These are phyloP conservation scores for Alligator sinensis DNA, from an alignment of 2,113 vertebrate genomes.

Conservation along the genomic window DNA sequence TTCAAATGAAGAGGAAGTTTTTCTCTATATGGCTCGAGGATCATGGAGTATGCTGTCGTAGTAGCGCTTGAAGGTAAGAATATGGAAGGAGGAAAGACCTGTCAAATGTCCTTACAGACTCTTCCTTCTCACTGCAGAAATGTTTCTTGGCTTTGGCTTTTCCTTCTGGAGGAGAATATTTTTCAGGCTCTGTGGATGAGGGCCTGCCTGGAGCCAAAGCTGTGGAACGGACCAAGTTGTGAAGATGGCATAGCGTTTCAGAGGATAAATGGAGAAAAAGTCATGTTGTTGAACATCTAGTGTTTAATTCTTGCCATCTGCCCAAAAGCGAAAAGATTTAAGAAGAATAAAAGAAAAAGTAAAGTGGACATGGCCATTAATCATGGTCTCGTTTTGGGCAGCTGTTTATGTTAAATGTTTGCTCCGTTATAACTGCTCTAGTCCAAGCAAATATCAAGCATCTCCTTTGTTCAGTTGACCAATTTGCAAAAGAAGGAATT, in stretches of 20 bases:
- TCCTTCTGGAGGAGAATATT: background rate
- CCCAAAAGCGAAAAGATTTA: background rate
- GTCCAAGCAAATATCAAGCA: background rate
- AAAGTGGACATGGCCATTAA: background rate
- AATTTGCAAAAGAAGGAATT: background rate
- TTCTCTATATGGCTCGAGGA: background rate
- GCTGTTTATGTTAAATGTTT: background rate
- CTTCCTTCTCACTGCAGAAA: background rate
- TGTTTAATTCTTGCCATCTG: constrained; percentile 6
- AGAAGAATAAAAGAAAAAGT: constrained; percentile 6
- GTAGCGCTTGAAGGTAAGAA: background rate
- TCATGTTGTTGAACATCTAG: background rate
- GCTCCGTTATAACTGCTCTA: background rate
- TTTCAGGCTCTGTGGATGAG: background rate
- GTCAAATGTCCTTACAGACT: background rate
- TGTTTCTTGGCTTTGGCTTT: background rate
- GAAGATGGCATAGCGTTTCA: constrained; percentile 22
- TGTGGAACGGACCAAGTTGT: background rate
- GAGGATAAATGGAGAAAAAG: background rate
- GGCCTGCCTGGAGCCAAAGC: background rate
- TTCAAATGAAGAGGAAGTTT: background rate
- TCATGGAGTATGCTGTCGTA: background rate
- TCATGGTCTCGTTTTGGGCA: background rate
- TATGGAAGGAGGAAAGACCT: background rate
- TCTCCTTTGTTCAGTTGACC: background rate